Conservation (phyloP, 2,888 invertebrate genomes). For the Biston betularia region DNA sequence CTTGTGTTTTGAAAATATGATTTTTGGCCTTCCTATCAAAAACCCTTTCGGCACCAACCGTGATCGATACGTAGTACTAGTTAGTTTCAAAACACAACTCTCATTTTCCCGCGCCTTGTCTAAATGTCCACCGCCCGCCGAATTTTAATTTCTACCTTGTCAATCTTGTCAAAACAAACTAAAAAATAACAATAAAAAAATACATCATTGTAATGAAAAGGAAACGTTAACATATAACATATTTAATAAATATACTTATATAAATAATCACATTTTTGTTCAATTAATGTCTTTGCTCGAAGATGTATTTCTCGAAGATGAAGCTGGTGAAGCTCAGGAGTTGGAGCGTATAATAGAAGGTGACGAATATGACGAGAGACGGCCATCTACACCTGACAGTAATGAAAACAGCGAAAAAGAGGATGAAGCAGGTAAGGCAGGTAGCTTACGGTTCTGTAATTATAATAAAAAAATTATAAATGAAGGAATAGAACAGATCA, state of each 20-base stretch:
- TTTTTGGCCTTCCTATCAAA: too few species aligned
- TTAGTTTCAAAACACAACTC: too few species aligned
- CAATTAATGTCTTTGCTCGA: slow-evolving; percentile 73
- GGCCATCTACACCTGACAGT: slow-evolving; percentile 68
- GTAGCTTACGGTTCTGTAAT: slow-evolving; percentile 49
- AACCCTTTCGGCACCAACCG: too few species aligned
- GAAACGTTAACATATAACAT: too few species aligned
- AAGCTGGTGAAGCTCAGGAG: slow-evolving; percentile 75
- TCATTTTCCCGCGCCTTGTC: too few species aligned
- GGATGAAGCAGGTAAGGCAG: slow-evolving; percentile 80
- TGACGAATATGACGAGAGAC: slow-evolving; percentile 79
- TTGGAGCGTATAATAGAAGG: slow-evolving; percentile 81
- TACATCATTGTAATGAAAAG: too few species aligned
- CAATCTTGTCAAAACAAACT: too few species aligned
- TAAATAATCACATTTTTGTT: neutral
- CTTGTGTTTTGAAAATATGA: too few species aligned
- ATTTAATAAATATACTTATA: neutral
- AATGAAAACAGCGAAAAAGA: slow-evolving; percentile 75
- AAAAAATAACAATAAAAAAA: too few species aligned
- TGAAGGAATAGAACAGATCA: neutral
- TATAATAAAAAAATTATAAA: neutral
- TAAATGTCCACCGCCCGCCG: too few species aligned
- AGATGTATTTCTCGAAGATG: slow-evolving; percentile 78
- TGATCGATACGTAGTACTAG: too few species aligned
- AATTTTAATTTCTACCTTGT: too few species aligned